phyloP scores from a whole-genome alignment of 2,113 vertebrate genomes.

The Saguinus imperator region DNA sequence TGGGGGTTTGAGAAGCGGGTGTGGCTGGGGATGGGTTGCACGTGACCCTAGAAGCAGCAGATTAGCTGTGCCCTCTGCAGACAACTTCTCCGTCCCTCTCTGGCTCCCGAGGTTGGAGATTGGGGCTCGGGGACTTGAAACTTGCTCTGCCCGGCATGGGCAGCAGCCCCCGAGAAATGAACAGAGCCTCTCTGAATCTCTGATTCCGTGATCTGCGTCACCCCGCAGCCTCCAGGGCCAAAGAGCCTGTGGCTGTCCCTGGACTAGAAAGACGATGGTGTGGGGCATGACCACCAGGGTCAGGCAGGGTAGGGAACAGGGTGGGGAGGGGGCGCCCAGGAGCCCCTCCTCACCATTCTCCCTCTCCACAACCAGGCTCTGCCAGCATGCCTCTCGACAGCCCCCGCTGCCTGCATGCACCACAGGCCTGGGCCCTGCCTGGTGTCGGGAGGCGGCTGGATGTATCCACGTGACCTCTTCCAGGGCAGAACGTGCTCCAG shows the following conservation, averaged over 20 bases:
- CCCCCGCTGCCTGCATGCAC: fast-evolving
- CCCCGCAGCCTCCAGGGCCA: background rate
- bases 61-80: background rate
- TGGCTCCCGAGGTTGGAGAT: fast-evolving
- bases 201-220: background rate
- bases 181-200: background rate
- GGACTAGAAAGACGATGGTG: fast-evolving
- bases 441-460: background rate
- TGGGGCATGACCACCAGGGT: background rate
- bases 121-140: no score
- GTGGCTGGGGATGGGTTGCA: fast-evolving
- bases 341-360: background rate
- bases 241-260: background rate
- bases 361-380: background rate
- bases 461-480: background rate
- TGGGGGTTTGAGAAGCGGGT: background rate
- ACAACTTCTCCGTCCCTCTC: fast-evolving
- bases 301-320: background rate
- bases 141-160: background rate
- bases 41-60: background rate
- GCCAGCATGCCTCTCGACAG: fast-evolving
- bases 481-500: background rate
- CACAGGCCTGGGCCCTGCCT: background rate
- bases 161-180: no score
- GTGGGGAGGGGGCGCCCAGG: background rate